Base-by-base conservation (phyloP, 2,797 vertebrate genomes). In the Enteromius unitaeniatus region DNA sequence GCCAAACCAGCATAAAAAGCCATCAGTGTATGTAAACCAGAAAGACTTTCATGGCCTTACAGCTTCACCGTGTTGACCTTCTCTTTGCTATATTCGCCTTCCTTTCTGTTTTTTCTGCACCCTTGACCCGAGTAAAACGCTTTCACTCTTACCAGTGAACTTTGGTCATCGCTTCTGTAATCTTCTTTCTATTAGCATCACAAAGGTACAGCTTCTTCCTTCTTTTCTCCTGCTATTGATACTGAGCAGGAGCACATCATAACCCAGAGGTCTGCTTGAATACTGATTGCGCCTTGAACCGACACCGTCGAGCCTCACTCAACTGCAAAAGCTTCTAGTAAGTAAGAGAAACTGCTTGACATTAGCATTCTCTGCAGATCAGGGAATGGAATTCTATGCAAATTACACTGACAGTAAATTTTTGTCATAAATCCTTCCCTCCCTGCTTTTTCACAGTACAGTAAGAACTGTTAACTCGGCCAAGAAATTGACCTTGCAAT, bases 321-420 rank as follows among this genome's bases (percentile, higher is more conserved):
- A 31, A 82, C 11, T 69, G 23, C 40, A 31, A 69, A 67, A 47
- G 19, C 73, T 51, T 60, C 62, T 69, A 19, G 45, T 65, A 55
- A 58, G 47, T 55, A 42, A 58, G 40, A 68, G 74, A 78, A 78
- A 78, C 26, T 0, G 51, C 49, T 78, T 70, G 26, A 60, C 17
- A 47, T 83, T 68, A 77, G 73, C 26, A 62, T 49, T 78, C 82
- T 84, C 67, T 73, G 26, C 65, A 55, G 42, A 73, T 55, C 31
- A 62, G 51, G 53, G 73, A 70, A 83, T 55, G 14, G 23, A 60
- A 60, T 49, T 78, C 62, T 62, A 70, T 78, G 75, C 80, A 85
- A 87, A 89, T 85, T 67, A 70, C 40, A 14, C 74, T 72, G 31
- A 86, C 87, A 84, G 83, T 67, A 77, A 77, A 62, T 69, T 58